Evolutionary conservation across 53 echinoderm and acorn worm genomes (phyloP).

Genomic region (Temnopleurus reevesii): DNA sequence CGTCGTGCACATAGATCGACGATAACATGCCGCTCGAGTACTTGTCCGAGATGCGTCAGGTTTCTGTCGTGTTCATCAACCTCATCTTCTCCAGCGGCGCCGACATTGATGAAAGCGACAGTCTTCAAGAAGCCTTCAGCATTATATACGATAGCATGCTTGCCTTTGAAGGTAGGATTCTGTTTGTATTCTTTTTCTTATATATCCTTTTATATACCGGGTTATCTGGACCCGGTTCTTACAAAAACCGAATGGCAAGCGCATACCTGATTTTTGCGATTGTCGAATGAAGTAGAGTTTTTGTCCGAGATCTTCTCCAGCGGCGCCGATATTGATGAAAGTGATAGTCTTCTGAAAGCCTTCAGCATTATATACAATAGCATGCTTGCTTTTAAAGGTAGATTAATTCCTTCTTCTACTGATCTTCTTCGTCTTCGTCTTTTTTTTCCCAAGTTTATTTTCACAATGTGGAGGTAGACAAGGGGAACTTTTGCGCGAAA

Average conservation of each 20-base stretch:
- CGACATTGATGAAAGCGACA: conserved; percentile 66
- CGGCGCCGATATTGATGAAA: conserved; percentile 63
- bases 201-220: too few species aligned
- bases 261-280: too few species aligned
- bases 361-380: conserved; percentile 73
- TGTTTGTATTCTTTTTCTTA: too few species aligned
- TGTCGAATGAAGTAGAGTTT: too few species aligned
- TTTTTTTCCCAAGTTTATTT: too few species aligned
- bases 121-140: conserved; percentile 78
- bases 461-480: too few species aligned
- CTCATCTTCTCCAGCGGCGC: conserved; percentile 74
- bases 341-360: conserved; percentile 64
- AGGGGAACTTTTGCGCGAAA: too few species aligned
- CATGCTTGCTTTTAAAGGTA: conserved; percentile 74
- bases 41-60: conserved; percentile 97
- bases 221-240: too few species aligned
- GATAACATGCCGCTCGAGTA: conserved; percentile 91
- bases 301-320: conserved; percentile 71
- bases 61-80: conserved; percentile 95
- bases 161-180: conserved; percentile 78
- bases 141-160: conserved; percentile 72
- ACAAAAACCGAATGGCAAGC: too few species aligned
- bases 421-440: too few species aligned
- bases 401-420: too few species aligned
- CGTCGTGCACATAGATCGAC: conserved; percentile 93